Percentiles rank a stretch among this genome's conserved stretches.
Evolutionary conservation across 2,113 vertebrate genomes (phyloP).

Genomic region (Apus apus): DNA sequence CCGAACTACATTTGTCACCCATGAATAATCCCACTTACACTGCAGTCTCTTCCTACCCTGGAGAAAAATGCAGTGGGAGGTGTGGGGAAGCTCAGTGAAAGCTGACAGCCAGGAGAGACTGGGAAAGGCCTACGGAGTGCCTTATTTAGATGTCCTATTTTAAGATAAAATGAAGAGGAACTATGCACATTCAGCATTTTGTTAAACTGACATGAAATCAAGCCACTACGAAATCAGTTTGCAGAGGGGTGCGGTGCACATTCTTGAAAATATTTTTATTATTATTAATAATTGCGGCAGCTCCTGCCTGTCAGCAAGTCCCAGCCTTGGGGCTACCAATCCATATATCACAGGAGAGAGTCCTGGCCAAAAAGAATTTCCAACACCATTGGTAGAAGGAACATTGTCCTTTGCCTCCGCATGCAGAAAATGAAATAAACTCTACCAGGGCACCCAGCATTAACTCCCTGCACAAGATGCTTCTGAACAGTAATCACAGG

Average conservation of each 20-base stretch:
- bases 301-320: background rate
- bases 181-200: conserved; percentile 67
- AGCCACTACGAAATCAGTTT: conserved; percentile 44
- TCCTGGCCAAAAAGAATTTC: background rate
- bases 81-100: conserved; percentile 71
- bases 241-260: conserved; percentile 3
- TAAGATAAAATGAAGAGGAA: conserved; percentile 60
- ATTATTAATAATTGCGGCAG: conserved; percentile 6
- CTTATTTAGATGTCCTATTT: conserved; percentile 68
- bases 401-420: background rate
- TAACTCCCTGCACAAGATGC: background rate
- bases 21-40: conserved; percentile 64
- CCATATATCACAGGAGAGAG: background rate
- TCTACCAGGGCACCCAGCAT: background rate
- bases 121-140: conserved; percentile 63
- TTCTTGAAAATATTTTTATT: conserved; percentile 5
- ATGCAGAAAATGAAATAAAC: background rate
- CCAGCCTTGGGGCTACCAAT: background rate
- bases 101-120: conserved; percentile 69
- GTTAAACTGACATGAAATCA: conserved; percentile 57
- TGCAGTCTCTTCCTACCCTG: conserved; percentile 66
- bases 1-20: conserved; percentile 55
- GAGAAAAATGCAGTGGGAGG: conserved; percentile 67
- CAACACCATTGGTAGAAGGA: background rate
- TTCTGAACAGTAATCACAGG: background rate